A percentile compares a stretch with the other conserved stretches of the same genome.
Conservation (phyloP, 2,888 invertebrate genomes). For the Scaptomyza flava region DNA sequence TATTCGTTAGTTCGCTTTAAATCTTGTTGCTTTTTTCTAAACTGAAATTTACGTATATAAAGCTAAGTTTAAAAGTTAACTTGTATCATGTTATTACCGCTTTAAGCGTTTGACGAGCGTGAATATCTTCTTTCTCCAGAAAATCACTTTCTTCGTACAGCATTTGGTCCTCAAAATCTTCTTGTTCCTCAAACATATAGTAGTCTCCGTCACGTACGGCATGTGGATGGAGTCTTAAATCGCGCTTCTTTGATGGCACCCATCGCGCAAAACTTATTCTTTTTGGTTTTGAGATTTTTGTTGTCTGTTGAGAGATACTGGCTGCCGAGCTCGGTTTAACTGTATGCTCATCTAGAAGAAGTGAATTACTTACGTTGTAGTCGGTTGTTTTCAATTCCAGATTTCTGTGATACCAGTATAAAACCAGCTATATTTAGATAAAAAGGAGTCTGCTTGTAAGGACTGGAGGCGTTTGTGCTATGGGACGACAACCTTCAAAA, state of each 20-base stretch:
- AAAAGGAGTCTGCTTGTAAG: too few relatives aligned
- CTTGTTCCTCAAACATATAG: conserved; percentile 98
- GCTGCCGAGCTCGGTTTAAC: background rate
- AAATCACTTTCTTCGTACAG: conserved; percentile 85
- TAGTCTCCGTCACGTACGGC: conserved; percentile 99
- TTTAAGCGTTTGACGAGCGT: conserved; percentile 35
- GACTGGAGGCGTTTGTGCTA: too few relatives aligned
- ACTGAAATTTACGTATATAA: conserved; percentile 33
- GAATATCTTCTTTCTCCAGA: conserved; percentile 66
- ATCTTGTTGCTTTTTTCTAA: conserved; percentile 3
- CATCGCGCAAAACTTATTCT: conserved; percentile 12
- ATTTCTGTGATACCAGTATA: too few relatives aligned
- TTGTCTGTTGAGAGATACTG: background rate
- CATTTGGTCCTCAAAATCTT: conserved; percentile 89
- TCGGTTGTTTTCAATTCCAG: too few relatives aligned
- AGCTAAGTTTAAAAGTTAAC: background rate
- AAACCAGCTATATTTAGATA: too few relatives aligned
- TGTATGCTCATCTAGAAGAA: conserved; percentile 14
- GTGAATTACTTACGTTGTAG: background rate
- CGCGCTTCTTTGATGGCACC: conserved; percentile 35
- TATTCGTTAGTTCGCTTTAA: background rate
- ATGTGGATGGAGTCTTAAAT: conserved; percentile 89
- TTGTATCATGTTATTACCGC: conserved; percentile 30
- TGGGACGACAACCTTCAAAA: too few relatives aligned
- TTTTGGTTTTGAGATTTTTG: background rate